phyloP scores from a whole-genome alignment of 2,113 vertebrate species.

The Gobiocypris rarus region DNA sequence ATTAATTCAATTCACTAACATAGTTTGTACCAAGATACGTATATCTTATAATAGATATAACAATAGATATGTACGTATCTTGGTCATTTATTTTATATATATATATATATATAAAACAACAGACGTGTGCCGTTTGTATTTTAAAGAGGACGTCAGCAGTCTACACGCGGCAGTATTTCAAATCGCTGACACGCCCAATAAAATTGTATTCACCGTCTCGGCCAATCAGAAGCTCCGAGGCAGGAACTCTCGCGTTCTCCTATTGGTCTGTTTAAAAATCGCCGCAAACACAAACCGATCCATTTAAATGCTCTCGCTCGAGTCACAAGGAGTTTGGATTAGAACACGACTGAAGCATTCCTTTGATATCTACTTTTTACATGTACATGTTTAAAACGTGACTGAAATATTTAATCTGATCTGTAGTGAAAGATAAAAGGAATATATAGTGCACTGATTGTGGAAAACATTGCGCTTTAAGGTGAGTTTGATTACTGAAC shows the following conservation, averaged over 20 bases:
- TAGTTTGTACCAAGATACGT: no score
- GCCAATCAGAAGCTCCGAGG: slow-evolving; percentile 65
- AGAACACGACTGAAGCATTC: not conserved
- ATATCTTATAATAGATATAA: no score
- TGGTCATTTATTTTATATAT: no score
- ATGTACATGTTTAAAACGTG: not conserved
- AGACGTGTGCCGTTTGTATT: not conserved
- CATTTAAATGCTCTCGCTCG: slow-evolving; percentile 71
- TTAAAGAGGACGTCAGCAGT: not conserved
- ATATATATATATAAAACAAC: no score
- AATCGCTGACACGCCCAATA: slow-evolving; percentile 41
- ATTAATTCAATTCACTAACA: not conserved
- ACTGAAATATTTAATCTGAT: not conserved
- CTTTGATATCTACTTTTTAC: not conserved
- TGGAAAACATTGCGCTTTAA: not conserved
- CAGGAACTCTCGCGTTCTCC: not conserved
- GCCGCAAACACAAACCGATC: slow-evolving; percentile 3
- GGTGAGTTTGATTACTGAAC: slow-evolving; percentile 12
- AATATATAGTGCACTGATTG: not conserved
- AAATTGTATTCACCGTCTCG: not conserved
- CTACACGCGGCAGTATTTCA: slow-evolving; percentile 44
- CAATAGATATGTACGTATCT: no score
- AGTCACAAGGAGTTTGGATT: not conserved
- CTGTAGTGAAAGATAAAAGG: not conserved
- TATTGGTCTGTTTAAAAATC: slow-evolving; percentile 77